Conservation (phyloP, 2,797 vertebrate species). For the Leuciscus waleckii region DNA sequence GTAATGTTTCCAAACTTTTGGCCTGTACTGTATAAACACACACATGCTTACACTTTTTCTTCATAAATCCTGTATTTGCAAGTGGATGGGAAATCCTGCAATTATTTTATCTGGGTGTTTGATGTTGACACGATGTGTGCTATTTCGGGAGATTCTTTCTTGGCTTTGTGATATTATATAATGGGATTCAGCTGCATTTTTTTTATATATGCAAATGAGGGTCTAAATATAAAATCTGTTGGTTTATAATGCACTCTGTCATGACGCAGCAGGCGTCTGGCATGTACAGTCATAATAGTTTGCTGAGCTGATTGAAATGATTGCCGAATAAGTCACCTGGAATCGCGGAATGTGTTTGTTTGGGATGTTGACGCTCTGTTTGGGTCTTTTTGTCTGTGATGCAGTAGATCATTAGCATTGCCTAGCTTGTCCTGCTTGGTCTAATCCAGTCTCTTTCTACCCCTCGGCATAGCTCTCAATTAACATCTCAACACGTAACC, state of each 20-base stretch:
- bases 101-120: background rate
- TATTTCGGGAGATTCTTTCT: background rate
- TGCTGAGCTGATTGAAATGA: conserved; percentile 39
- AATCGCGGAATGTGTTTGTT: conserved; percentile 1
- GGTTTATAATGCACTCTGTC: background rate
- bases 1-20: no score
- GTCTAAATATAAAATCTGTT: conserved; percentile 11
- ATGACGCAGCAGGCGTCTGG: background rate
- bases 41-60: background rate
- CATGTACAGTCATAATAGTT: conserved; percentile 20
- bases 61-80: background rate
- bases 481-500: conserved; percentile 1
- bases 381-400: conserved; percentile 22
- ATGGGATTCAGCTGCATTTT: background rate
- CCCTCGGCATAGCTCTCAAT: background rate
- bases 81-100: background rate
- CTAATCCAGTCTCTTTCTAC: conserved; percentile 8
- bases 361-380: conserved; percentile 9
- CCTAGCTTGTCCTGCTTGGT: background rate
- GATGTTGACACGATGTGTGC: background rate
- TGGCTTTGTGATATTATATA: conserved; percentile 25
- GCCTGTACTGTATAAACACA: background rate
- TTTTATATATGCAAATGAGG: background rate
- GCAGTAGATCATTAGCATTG: conserved; percentile 25
- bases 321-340: conserved; percentile 30